phyloP scores from a whole-genome alignment of 2,797 vertebrate genomes.

The Manis pentadactyla region DNA sequence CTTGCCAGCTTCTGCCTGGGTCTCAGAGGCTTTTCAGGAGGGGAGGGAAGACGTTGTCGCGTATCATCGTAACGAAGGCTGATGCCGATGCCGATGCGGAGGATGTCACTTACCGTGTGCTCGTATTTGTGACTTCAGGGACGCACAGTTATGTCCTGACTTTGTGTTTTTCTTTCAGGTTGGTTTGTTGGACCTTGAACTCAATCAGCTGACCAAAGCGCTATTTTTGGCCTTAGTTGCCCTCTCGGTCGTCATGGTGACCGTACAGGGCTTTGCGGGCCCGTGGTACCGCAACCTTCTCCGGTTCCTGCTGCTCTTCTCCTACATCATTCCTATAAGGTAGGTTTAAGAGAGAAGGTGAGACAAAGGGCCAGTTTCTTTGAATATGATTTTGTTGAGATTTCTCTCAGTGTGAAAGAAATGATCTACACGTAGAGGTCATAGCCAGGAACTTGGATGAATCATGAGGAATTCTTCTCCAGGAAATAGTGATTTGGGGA shows the following conservation, averaged over 20 bases:
- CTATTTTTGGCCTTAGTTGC: constrained; percentile 96
- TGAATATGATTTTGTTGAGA: constrained; percentile 66
- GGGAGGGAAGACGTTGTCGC: neutral
- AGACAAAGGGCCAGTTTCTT: constrained; percentile 78
- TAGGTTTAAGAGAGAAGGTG: constrained; percentile 83
- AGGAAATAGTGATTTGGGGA: constrained; percentile 57
- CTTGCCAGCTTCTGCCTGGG: neutral
- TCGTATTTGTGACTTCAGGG: neutral
- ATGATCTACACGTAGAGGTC: constrained; percentile 54
- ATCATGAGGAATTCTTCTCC: constrained; percentile 77
- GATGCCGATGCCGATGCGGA: neutral
- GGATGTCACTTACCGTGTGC: neutral
- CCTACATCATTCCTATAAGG: constrained; percentile 99
- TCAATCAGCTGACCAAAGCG: constrained; percentile 98
- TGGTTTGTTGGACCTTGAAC: constrained; percentile 95
- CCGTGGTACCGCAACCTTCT: constrained; percentile 97
- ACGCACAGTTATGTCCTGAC: neutral
- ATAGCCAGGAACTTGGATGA: constrained; percentile 76
- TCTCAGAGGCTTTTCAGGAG: neutral
- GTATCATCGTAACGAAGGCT: neutral
- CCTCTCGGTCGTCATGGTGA: constrained; percentile 94
- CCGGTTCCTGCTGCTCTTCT: constrained; percentile 97
- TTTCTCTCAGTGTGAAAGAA: constrained; percentile 71
- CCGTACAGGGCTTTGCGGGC: constrained; percentile 95
- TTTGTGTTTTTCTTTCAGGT: constrained; percentile 87